Conservation (phyloP, 2,113 vertebrate species). For the Bettongia penicillata region DNA sequence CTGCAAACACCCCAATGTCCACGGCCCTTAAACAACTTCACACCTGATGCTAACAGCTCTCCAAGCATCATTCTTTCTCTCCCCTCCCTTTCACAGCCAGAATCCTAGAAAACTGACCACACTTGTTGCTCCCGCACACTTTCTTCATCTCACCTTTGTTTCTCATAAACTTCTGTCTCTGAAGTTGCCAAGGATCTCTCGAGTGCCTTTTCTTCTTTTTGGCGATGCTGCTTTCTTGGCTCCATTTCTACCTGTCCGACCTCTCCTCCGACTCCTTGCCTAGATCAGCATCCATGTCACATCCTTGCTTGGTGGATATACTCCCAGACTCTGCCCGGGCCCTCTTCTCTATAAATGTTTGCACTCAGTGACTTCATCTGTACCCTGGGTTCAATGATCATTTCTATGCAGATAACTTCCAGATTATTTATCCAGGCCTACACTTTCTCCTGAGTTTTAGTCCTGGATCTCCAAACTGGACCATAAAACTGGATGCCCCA, state of each 20-base stretch:
- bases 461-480: background rate
- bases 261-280: background rate
- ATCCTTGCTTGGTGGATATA: background rate
- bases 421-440: background rate
- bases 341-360: background rate
- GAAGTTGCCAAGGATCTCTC: background rate
- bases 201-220: background rate
- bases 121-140: background rate
- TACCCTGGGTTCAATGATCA: background rate
- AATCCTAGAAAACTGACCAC: background rate
- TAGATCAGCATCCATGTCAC: background rate
- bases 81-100: background rate
- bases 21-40: background rate
- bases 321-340: background rate
- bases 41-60: background rate
- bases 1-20: background rate
- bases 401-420: background rate
- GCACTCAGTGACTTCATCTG: background rate
- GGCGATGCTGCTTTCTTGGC: background rate
- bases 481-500: background rate
- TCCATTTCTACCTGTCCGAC: background rate
- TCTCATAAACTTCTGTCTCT: background rate
- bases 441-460: background rate
- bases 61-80: background rate
- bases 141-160: background rate